These are phyloP conservation scores for Catamblyrhynchus diadema DNA, from an alignment of 2,797 vertebrate genomes.

Conservation along the genomic window DNA sequence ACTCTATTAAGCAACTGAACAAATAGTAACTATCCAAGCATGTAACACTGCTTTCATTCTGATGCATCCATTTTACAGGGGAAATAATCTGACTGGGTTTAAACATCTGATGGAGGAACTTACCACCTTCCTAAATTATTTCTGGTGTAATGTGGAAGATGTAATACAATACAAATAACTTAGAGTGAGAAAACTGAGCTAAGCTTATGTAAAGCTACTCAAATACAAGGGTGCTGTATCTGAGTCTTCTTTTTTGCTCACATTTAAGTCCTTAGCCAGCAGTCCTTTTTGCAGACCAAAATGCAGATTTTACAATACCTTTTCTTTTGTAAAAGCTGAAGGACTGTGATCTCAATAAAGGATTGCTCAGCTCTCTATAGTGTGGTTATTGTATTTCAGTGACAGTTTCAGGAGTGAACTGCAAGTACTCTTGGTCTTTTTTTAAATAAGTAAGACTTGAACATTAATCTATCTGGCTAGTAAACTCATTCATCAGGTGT, in stretches of 20 bases:
- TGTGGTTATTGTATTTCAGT: background rate
- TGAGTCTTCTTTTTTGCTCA: background rate
- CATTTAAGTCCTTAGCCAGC: background rate
- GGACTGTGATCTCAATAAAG: background rate
- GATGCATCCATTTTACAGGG: background rate
- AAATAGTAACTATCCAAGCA: background rate
- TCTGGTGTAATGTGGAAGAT: background rate
- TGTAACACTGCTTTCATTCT: background rate
- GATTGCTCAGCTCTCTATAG: background rate
- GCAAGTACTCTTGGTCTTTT: background rate
- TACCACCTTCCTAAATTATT: background rate
- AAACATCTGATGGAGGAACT: background rate
- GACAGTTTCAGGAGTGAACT: background rate
- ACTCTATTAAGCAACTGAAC: constrained; percentile 16
- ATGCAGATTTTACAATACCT: background rate
- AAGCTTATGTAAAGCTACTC: background rate
- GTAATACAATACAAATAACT: background rate
- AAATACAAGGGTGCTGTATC: background rate
- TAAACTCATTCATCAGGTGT: background rate
- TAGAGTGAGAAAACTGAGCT: background rate
- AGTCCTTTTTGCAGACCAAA: background rate
- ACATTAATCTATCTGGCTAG: background rate
- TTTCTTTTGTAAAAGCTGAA: background rate
- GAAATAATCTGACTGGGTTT: background rate
- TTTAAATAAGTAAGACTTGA: background rate